Evolutionary conservation across 1,140 invertebrate species (phyloP), one percentile per base, ranked within the genome.

Genomic region (Drosophila quadrilineata): DNA sequence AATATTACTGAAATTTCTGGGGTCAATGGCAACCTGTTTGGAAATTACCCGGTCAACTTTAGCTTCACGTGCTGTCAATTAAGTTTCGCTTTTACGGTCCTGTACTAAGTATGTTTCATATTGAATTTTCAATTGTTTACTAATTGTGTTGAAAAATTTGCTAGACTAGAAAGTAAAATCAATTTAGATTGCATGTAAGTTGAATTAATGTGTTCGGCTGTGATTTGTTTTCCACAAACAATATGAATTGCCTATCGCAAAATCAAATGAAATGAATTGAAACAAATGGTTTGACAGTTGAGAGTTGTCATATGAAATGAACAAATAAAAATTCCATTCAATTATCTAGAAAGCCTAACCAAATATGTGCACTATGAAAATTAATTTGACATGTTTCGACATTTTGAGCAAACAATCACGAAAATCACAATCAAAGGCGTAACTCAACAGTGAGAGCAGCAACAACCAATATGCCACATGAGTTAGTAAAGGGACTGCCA

Each of bases 341-440:
- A 84, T 82, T 82, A 82, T 84, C 77, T 82, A 70, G 65, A 84
- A 77, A 77, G 79, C 73, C n/a, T 59, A 70, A 77, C 63, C 52
- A 74, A 76, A 77, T 76, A 41, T 24, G 12, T 10, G 33, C 16
- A 21, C 59, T 38, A 73, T 73, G 73, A 59, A 84, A 84, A 82
- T 84, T 82, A 82, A 82, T 82, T 84, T 77, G 79, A 77, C 77
- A 82, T 84, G 52, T 84, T 84, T 84, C n/a, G 76, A 82, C 77
- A 82, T 76, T 84, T 59, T 69, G 68, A 68, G 64, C 59, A 82
- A 82, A 84, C 73, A 82, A 58, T 41, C 41, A 73, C 62, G 46
- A 41, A 62, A 71, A 70, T 76, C 67, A 71, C 14, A 41, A 41
- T 41, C 40, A 16, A 71, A 62, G 57, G 64, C 50, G 45, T 33